phyloP scores from a whole-genome alignment of 2,888 invertebrate species.

The Chaitophorus viminalis region DNA sequence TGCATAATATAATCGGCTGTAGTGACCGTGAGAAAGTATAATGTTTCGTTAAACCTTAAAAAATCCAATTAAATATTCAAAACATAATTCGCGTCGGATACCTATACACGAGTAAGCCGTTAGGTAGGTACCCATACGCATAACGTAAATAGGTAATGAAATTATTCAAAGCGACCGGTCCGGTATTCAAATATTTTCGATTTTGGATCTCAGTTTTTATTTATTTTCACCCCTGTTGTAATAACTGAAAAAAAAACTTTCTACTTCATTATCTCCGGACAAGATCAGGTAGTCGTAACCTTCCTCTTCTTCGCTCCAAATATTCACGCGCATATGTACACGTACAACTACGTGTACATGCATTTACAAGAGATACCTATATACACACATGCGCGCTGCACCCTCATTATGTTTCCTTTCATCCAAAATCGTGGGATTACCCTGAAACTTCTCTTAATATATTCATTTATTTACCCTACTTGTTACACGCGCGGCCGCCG shows the following conservation, averaged over 20 bases:
- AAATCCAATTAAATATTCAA: conserved; percentile 43
- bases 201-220: not conserved
- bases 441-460: conserved; percentile 5
- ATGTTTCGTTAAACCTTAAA: conserved; percentile 24
- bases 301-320: not conserved
- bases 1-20: not conserved
- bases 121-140: not conserved
- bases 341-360: not conserved
- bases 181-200: conserved; percentile 11
- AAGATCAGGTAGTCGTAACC: not conserved
- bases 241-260: conserved; percentile 3
- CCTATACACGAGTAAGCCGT: not conserved
- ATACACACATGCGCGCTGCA: not conserved
- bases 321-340: not conserved
- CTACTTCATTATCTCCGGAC: not conserved
- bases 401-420: not conserved
- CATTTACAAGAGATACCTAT: too few species aligned
- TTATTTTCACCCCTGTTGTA: not conserved
- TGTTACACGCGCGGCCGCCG: conserved; percentile 7
- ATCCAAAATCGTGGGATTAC: conserved; percentile 10
- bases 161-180: not conserved
- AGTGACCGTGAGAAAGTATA: conserved; percentile 31
- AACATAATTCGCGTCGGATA: not conserved
- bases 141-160: not conserved
- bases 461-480: conserved; percentile 37